Evolutionary conservation across 2,797 vertebrate genomes (phyloP).

Genomic region (Falco concolor): DNA sequence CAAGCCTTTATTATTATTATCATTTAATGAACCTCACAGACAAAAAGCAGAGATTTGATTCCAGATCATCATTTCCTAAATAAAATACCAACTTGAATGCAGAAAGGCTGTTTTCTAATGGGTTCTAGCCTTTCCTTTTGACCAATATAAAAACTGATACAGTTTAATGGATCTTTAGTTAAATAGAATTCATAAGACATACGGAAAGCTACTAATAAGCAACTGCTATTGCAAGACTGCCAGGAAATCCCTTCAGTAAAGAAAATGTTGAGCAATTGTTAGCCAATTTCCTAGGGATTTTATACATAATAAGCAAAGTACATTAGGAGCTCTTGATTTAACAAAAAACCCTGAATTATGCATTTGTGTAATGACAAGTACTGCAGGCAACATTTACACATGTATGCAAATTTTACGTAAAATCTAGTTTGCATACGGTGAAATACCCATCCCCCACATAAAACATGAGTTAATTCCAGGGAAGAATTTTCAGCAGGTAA

Average conservation of each 20-base stretch:
- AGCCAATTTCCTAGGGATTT: slow-evolving; percentile 38
- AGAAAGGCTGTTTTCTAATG: background rate
- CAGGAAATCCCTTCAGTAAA: background rate
- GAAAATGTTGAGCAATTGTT: background rate
- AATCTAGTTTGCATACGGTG: slow-evolving; percentile 6
- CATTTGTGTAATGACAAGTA: slow-evolving; percentile 46
- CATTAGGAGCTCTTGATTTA: slow-evolving; percentile 38
- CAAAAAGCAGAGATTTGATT: background rate
- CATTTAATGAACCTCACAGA: background rate
- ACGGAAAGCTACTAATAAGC: background rate
- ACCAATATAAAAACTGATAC: background rate
- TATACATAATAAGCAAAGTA: slow-evolving; percentile 37
- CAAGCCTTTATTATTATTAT: background rate
- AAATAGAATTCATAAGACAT: background rate
- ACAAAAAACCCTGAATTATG: slow-evolving; percentile 39
- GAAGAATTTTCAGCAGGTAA: background rate
- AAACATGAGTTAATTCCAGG: background rate
- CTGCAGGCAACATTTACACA: background rate
- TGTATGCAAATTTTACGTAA: slow-evolving; percentile 45
- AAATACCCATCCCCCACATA: slow-evolving; percentile 1
- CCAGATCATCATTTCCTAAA: background rate
- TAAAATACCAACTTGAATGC: background rate
- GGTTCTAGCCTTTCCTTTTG: background rate
- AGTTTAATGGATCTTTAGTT: background rate
- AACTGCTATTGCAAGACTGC: background rate